Evolutionary conservation across 2,888 invertebrate genomes (phyloP).

Genomic region (Venusia cambrica): DNA sequence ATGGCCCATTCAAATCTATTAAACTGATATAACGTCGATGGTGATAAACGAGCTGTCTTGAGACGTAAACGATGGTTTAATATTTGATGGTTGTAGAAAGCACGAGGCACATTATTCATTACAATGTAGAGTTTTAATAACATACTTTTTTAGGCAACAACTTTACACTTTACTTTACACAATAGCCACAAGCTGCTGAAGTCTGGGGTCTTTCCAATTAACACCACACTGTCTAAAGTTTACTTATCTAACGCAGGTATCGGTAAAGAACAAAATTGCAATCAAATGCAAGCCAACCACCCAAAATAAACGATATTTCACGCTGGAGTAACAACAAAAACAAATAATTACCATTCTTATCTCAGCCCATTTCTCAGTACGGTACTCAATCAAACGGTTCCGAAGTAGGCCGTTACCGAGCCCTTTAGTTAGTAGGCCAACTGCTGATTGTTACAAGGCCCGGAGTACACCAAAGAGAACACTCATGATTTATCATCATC

Average conservation of each 20-base stretch:
- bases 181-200: too few relatives aligned
- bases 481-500: too few relatives aligned
- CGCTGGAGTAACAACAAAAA: conserved; percentile 1
- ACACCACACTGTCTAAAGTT: too few relatives aligned
- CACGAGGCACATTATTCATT: too few relatives aligned
- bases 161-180: too few relatives aligned
- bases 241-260: too few relatives aligned
- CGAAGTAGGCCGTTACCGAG: conserved; percentile 11
- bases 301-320: too few relatives aligned
- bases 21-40: conserved; percentile 56
- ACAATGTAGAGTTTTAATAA: too few relatives aligned
- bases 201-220: too few relatives aligned
- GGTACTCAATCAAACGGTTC: conserved; percentile 19
- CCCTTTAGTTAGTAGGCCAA: conserved; percentile 21
- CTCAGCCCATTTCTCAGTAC: conserved; percentile 9
- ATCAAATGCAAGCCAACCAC: conserved; percentile 2
- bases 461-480: conserved; percentile 3
- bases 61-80: conserved; percentile 18
- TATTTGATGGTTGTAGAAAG: too few relatives aligned
- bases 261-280: neutral
- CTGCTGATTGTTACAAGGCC: conserved; percentile 13
- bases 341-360: conserved; percentile 16
- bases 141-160: too few relatives aligned
- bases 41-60: conserved; percentile 31
- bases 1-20: conserved; percentile 50